phyloP scores from a whole-genome alignment of 2,113 vertebrate genomes.

The Microtus montanus region DNA sequence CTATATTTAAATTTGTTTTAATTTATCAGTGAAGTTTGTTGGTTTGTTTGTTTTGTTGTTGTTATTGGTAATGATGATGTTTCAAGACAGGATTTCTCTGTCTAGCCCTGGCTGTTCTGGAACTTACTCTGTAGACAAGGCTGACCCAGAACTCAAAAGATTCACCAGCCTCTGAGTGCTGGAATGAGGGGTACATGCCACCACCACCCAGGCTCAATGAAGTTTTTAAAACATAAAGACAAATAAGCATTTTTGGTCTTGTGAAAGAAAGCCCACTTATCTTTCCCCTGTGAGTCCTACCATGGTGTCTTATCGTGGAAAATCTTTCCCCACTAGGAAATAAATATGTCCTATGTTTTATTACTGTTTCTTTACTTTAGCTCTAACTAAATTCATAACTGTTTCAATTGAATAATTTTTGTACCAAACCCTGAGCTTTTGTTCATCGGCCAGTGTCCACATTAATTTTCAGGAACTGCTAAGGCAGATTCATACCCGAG shows the following conservation, averaged over 20 bases:
- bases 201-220: background rate
- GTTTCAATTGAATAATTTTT: constrained; percentile 41
- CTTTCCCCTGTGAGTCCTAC: background rate
- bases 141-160: background rate
- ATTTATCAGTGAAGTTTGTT: background rate
- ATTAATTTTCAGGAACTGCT: constrained; percentile 16
- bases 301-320: background rate
- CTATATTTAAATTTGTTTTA: background rate
- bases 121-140: background rate
- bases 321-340: background rate
- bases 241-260: background rate
- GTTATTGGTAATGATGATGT: background rate
- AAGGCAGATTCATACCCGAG: background rate
- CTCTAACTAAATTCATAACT: background rate
- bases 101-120: background rate
- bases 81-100: background rate
- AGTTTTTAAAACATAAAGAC: background rate
- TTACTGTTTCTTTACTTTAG: background rate
- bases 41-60: background rate
- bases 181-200: background rate
- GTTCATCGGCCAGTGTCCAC: background rate
- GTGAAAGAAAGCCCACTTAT: background rate
- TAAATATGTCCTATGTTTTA: background rate
- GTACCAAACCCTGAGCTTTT: constrained; percentile 24
- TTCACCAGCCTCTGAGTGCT: background rate